Conservation (phyloP, 2,888 invertebrate species). For the Tridacna gigas region DNA sequence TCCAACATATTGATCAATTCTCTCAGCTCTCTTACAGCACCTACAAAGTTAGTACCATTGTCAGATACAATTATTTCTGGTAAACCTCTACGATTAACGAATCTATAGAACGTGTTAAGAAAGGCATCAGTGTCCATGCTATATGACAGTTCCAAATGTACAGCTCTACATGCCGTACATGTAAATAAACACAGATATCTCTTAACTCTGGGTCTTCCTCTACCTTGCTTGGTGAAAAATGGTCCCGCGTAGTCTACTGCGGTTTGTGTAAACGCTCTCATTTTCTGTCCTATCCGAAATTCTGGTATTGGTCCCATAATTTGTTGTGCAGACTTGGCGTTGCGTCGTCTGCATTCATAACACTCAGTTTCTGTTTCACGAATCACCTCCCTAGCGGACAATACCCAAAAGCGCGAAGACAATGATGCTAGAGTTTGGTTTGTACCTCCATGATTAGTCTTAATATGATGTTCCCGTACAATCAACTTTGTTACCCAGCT, state of each 20-base stretch:
- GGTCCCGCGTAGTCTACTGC: constrained; percentile 34
- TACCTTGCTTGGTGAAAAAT: constrained; percentile 30
- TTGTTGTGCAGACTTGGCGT: too few species aligned
- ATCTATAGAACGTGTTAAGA: too few species aligned
- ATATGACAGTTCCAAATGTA: too few species aligned
- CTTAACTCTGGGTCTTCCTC: constrained; percentile 44
- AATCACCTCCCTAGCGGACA: constrained; percentile 48
- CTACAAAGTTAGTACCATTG: too few species aligned
- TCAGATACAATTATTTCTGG: too few species aligned
- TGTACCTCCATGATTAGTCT: constrained; percentile 28
- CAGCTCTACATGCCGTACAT: constrained; percentile 45
- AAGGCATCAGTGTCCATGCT: too few species aligned
- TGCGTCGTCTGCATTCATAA: constrained; percentile 21
- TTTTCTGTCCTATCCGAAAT: constrained; percentile 15
- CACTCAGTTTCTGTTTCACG: constrained; percentile 45
- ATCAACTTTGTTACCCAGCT: too few species aligned
- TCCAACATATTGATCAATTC: too few species aligned
- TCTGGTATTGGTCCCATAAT: constrained; percentile 42
- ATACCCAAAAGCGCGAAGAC: constrained; percentile 47
- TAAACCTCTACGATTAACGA: too few species aligned
- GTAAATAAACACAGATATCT: constrained; percentile 59
- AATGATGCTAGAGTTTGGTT: constrained; percentile 42
- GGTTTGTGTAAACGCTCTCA: constrained; percentile 31
- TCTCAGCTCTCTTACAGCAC: too few species aligned
- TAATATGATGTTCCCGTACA: constrained; percentile 30